phyloP scores from a whole-genome alignment of 2,888 invertebrate species.

The Drosophila nr. medialis region DNA sequence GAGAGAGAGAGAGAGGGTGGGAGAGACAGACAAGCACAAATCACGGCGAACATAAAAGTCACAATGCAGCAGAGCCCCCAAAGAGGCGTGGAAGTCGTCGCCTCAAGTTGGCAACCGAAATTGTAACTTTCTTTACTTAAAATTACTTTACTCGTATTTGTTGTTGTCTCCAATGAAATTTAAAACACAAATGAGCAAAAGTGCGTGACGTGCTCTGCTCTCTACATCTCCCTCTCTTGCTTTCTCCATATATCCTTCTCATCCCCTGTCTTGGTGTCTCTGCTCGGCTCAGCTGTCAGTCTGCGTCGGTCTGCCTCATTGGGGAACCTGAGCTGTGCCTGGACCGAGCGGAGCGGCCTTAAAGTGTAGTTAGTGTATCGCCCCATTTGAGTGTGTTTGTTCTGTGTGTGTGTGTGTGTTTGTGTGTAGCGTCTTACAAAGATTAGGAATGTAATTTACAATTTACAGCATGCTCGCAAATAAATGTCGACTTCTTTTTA shows the following conservation, averaged over 20 bases:
- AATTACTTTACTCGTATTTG: constrained; percentile 42
- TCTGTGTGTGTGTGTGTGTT: constrained; percentile 25
- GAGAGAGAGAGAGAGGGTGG: not conserved
- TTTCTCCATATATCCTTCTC: constrained; percentile 18
- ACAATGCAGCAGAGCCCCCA: constrained; percentile 54
- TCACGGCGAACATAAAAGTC: constrained; percentile 59
- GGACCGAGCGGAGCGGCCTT: constrained; percentile 42
- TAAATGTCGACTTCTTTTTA: constrained; percentile 79
- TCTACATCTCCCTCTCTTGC: constrained; percentile 9
- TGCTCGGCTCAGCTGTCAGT: constrained; percentile 15
- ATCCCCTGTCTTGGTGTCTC: constrained; percentile 2
- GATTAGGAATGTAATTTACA: constrained; percentile 80
- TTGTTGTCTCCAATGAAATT: constrained; percentile 71
- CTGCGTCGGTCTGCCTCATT: constrained; percentile 41
- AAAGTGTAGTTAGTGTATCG: constrained; percentile 60
- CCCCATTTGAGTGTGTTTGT: constrained; percentile 17
- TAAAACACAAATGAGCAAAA: constrained; percentile 78
- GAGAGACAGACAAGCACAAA: constrained; percentile 41
- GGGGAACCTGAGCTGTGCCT: constrained; percentile 50
- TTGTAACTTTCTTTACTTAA: constrained; percentile 69
- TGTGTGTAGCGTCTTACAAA: constrained; percentile 56
- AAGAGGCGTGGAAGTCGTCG: constrained; percentile 44
- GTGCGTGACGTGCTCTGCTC: constrained; percentile 60
- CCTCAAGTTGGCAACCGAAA: constrained; percentile 58
- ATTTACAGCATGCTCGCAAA: constrained; percentile 80